Evolutionary conservation across 2,113 vertebrate genomes (phyloP).

Genomic region (Brienomyrus brachyistius): DNA sequence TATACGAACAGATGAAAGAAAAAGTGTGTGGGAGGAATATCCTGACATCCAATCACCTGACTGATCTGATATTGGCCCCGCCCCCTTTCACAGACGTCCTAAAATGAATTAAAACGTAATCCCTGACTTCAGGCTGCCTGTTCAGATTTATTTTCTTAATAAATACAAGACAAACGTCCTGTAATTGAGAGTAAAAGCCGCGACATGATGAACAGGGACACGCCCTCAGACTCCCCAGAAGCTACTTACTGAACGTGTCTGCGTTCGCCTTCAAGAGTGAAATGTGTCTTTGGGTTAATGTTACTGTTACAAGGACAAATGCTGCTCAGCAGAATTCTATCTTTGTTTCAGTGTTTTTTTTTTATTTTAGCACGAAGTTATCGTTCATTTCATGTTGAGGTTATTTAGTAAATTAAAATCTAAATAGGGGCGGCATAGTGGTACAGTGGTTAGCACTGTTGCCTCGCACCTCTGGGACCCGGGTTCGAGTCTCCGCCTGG

Average conservation of each 20-base stretch:
- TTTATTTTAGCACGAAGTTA: background rate
- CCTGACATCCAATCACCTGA: background rate
- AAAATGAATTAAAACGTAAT: background rate
- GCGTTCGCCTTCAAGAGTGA: background rate
- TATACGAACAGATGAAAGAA: background rate
- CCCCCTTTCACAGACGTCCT: background rate
- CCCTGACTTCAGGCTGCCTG: background rate
- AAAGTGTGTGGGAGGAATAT: background rate
- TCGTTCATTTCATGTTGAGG: background rate
- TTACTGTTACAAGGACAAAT: background rate
- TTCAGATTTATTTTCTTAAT: background rate
- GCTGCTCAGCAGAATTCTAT: background rate
- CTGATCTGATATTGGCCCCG: background rate
- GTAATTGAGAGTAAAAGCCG: background rate
- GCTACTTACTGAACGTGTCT: background rate
- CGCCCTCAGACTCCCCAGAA: background rate
- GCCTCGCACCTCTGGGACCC: too few species aligned
- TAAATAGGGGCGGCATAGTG: background rate
- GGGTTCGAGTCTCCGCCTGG: too few species aligned
- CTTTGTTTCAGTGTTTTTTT: background rate
- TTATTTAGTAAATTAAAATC: background rate
- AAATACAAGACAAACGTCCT: background rate
- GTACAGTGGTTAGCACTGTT: too few species aligned
- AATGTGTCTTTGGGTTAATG: background rate
- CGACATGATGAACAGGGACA: background rate